Evolutionary conservation across 2,113 vertebrate species (phyloP).

Genomic region (Hemibagrus wyckioides): DNA sequence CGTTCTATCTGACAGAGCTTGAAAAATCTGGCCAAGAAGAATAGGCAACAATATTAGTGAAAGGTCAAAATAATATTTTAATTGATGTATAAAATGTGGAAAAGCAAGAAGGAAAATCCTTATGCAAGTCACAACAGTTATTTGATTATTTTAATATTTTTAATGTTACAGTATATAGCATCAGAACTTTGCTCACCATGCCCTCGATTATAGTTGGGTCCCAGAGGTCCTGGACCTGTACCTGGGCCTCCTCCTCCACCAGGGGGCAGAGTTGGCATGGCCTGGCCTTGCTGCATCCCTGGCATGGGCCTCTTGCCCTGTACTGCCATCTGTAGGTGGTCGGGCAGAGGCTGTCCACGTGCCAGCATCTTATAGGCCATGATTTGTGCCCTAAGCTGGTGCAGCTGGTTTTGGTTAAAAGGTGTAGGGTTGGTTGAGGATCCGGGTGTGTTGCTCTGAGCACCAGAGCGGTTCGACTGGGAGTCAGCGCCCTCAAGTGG

Average conservation of each 20-base stretch:
- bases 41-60: not conserved
- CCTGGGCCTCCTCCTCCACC: constrained; percentile 77
- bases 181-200: constrained; percentile 76
- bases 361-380: constrained; percentile 99
- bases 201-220: constrained; percentile 83
- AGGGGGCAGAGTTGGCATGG: constrained; percentile 81
- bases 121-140: not conserved
- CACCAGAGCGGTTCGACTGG: constrained; percentile 75
- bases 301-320: constrained; percentile 94
- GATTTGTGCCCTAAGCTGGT: constrained; percentile 94
- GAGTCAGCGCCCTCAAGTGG: constrained; percentile 81
- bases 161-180: not conserved
- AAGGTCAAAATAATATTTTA: not conserved
- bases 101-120: not conserved
- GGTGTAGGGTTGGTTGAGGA: constrained; percentile 90
- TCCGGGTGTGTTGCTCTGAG: constrained; percentile 57
- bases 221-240: constrained; percentile 78
- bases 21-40: not conserved
- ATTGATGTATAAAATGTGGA: not conserved
- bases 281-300: constrained; percentile 88
- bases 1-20: not conserved
- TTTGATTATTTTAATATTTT: not conserved
- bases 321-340: constrained; percentile 94
- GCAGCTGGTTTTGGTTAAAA: constrained; percentile 95
- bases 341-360: constrained; percentile 85